phyloP scores from a whole-genome alignment of 2,888 invertebrate species.

The Gymnocheta viridis region DNA sequence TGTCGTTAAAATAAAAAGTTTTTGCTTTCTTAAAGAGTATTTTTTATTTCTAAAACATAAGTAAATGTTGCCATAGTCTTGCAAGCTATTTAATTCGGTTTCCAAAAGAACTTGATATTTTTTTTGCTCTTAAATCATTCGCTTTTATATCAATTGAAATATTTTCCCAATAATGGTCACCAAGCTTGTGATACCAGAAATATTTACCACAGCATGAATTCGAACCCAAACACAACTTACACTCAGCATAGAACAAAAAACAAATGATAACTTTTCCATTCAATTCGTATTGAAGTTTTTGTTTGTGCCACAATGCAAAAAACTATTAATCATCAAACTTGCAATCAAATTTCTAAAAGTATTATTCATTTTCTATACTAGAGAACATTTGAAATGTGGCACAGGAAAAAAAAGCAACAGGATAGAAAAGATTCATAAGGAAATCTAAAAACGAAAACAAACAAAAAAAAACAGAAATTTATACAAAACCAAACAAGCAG shows the following conservation, averaged over 20 bases:
- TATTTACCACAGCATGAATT: slow-evolving; percentile 35
- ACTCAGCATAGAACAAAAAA: neutral
- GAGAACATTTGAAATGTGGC: slow-evolving; percentile 6
- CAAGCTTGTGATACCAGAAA: slow-evolving; percentile 6
- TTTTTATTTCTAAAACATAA: too few species aligned
- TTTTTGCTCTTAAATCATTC: neutral
- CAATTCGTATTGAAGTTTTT: neutral
- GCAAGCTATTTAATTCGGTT: neutral
- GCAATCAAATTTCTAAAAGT: slow-evolving; percentile 67
- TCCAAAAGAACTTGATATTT: neutral
- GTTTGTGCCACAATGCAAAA: slow-evolving; percentile 18
- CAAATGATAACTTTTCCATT: slow-evolving; percentile 7
- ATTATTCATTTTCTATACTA: slow-evolving; percentile 54
- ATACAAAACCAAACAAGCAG: slow-evolving; percentile 22
- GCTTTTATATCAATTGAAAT: slow-evolving; percentile 1
- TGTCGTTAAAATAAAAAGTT: too few species aligned
- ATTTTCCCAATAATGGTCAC: slow-evolving; percentile 20
- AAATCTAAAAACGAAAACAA: slow-evolving; percentile 40
- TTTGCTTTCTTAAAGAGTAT: too few species aligned
- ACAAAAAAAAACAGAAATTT: neutral
- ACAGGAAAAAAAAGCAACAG: slow-evolving; percentile 39
- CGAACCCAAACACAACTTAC: neutral
- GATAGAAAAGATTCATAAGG: slow-evolving; percentile 35
- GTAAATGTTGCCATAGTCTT: too few species aligned
- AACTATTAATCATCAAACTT: slow-evolving; percentile 69